Evolutionary conservation across 2,888 invertebrate genomes (phyloP).

Genomic region (Adelphocoris suturalis): DNA sequence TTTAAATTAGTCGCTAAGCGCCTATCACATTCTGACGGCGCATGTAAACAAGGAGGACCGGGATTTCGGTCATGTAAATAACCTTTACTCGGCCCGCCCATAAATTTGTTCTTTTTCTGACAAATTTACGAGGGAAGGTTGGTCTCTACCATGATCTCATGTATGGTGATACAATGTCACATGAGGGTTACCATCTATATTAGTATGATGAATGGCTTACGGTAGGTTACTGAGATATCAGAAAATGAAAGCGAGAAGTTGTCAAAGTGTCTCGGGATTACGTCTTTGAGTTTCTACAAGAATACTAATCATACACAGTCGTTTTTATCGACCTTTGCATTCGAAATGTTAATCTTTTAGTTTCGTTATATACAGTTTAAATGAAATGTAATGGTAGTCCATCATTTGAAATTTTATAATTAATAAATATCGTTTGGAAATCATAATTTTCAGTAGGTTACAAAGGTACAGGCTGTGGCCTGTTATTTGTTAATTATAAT

Average conservation of each 20-base stretch:
- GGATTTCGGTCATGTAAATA: conserved; percentile 39
- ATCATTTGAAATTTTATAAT: too few species aligned
- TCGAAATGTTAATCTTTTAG: background rate
- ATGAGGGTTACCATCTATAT: background rate
- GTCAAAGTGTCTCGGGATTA: background rate
- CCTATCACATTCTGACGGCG: background rate
- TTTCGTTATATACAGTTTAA: background rate
- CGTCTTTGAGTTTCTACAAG: background rate
- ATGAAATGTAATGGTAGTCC: too few species aligned
- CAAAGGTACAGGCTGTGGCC: too few species aligned
- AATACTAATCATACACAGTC: background rate
- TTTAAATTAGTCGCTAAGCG: conserved; percentile 36
- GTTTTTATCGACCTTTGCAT: background rate
- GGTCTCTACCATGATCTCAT: background rate
- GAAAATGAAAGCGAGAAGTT: background rate
- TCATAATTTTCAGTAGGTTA: too few species aligned
- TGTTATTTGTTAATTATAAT: too few species aligned
- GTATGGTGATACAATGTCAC: background rate
- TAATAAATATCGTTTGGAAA: too few species aligned
- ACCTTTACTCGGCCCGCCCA: background rate
- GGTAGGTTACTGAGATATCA: conserved; percentile 39
- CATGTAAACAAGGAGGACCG: conserved; percentile 8
- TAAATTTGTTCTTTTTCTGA: conserved; percentile 2
- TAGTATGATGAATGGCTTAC: conserved; percentile 17
- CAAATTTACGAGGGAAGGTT: conserved; percentile 20